phyloP scores from a whole-genome alignment of 2,797 vertebrate genomes.

The Sebastes glaucus region DNA sequence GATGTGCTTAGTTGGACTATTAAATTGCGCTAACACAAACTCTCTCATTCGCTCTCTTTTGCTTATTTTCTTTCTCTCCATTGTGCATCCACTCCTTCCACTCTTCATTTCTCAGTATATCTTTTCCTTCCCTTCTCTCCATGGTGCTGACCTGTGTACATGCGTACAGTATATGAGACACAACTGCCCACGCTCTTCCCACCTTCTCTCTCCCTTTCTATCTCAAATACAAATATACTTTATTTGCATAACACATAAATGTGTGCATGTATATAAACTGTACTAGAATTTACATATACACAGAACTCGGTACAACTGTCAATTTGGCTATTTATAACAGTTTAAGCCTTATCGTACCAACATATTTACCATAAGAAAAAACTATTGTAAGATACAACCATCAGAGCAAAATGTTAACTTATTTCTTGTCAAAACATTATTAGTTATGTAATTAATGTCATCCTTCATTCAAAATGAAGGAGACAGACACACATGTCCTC shows the following conservation, averaged over 20 bases:
- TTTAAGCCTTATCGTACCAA: background rate
- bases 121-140: constrained; percentile 1
- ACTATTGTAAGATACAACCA: too few relatives aligned
- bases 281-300: background rate
- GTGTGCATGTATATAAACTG: background rate
- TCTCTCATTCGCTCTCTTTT: background rate
- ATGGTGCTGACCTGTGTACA: constrained; percentile 24
- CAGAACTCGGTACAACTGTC: background rate
- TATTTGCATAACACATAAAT: background rate
- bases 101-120: background rate
- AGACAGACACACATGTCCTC: too few relatives aligned
- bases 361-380: too few relatives aligned
- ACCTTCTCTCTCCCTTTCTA: background rate
- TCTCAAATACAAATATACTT: background rate
- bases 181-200: constrained; percentile 11
- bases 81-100: background rate
- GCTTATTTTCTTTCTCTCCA: background rate
- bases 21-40: constrained; percentile 13
- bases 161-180: constrained; percentile 4
- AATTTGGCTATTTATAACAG: background rate
- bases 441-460: too few relatives aligned
- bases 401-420: too few relatives aligned
- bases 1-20: background rate
- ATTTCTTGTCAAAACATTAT: too few relatives aligned
- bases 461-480: too few relatives aligned